Percentiles rank a stretch among this genome's conserved stretches.
Evolutionary conservation across 2,797 vertebrate genomes (phyloP).

Genomic region (Siniperca undulata): DNA sequence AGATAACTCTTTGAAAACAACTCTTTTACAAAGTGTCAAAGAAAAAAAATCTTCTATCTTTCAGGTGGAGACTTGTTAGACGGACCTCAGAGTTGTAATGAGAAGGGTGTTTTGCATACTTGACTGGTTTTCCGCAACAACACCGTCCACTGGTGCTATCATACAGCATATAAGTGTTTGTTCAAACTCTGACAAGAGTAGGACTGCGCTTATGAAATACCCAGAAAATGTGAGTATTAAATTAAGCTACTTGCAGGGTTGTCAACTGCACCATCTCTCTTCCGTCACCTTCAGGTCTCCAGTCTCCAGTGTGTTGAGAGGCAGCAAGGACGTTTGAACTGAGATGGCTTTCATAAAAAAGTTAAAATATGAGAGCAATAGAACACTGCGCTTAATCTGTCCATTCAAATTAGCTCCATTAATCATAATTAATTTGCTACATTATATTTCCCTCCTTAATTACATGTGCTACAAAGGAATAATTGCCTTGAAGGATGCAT

Average conservation of each 20-base stretch:
- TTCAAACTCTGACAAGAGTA: conserved; percentile 30
- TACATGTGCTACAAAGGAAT: conserved; percentile 86
- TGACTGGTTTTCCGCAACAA: background rate
- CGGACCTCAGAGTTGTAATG: background rate
- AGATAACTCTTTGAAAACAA: background rate
- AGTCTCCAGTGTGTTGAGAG: conserved; percentile 17
- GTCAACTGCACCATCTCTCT: conserved; percentile 51
- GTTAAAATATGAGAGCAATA: conserved; percentile 81
- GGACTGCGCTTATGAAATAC: conserved; percentile 20
- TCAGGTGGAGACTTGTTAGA: background rate
- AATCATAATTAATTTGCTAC: conserved; percentile 87
- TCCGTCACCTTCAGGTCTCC: conserved; percentile 57
- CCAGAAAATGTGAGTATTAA: conserved; percentile 41
- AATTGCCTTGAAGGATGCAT: conserved; percentile 85
- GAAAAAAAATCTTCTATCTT: background rate
- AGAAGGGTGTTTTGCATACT: background rate
- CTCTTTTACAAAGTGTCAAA: background rate
- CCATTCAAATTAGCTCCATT: conserved; percentile 82
- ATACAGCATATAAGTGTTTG: conserved; percentile 14
- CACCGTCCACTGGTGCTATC: background rate
- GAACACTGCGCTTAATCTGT: conserved; percentile 85
- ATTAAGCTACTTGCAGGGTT: conserved; percentile 41
- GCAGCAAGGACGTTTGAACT: conserved; percentile 46
- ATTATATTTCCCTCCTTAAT: conserved; percentile 87
- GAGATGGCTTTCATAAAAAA: conserved; percentile 67